Base-by-base conservation (phyloP, 2,797 vertebrate genomes). In the Mormyrops boulengeri region DNA sequence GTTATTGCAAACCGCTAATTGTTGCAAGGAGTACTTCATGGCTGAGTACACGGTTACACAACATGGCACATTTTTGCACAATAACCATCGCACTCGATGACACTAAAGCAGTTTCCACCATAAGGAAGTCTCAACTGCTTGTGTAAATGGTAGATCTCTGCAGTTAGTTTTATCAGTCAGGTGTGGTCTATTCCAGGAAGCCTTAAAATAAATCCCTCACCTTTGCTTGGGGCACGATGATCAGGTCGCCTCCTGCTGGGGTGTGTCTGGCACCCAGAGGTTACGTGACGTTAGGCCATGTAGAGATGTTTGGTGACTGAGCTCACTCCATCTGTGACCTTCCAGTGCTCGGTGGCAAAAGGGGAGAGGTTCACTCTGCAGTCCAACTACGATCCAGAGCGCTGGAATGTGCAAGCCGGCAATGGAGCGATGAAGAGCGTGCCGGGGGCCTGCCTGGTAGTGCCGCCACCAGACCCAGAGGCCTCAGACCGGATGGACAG, bases 391-490 rank as follows among this genome's bases (percentile, higher is more conserved):
- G 91, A 93, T 41, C 82, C 92, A 1, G 92, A 90, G 49, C 96
- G 94, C 89, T 99, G 98, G 98, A 93, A 96, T 49, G 94, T 99
- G 26, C 94, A 96, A 93, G 94, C 92, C 89, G 93, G 90, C 0
- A 30, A 89, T 0, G 96, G 96, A 0, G 92, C 93, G 89, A 94
- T 91, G 53, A 97, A 94, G 90, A 92, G 92, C 0, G 95, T 96
- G 49, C 98, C 98, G 0, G 97, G 97, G 3, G 95, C 94, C 4
- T 99, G 98, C 91, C 96, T 99, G 92, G 94, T 94, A 92, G 93
- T 99, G 90, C 97, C 96, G 1, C 95, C 98, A 0, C 97, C 98
- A 1, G 97, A 99, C 88, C 89, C 89, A 0, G 97, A 98, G 2
- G 96, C 96, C 3, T 89, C 95, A 73, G 95, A 96, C 9, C 96